Evolutionary conservation across 2,888 invertebrate genomes (phyloP).

Genomic region (Fragum fragum): DNA sequence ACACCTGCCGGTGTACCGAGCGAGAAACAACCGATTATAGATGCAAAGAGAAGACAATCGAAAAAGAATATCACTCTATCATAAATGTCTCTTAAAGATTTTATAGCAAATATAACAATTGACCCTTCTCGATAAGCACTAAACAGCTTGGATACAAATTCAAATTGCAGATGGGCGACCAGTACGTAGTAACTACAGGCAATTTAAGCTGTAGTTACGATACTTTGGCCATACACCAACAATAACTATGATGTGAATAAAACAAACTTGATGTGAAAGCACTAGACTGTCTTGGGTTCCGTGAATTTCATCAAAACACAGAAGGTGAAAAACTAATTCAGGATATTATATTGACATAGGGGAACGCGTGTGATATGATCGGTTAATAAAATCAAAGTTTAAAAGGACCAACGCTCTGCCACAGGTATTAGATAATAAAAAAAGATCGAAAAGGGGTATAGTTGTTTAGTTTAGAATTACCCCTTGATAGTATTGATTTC

Average conservation of each 20-base stretch:
- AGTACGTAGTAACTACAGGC: not conserved
- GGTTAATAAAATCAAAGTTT: too few species aligned
- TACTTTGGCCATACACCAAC: not conserved
- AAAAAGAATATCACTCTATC: not conserved
- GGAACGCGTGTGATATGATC: too few species aligned
- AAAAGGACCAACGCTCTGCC: too few species aligned
- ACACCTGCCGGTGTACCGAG: slow-evolving; percentile 35
- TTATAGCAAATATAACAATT: not conserved
- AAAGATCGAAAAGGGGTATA: too few species aligned
- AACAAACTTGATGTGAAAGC: not conserved
- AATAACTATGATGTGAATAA: not conserved
- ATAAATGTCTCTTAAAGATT: not conserved
- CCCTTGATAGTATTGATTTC: too few species aligned
- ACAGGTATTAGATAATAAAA: too few species aligned
- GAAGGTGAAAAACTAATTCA: not conserved
- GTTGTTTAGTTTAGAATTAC: too few species aligned
- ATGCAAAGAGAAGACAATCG: not conserved
- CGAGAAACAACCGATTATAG: not conserved
- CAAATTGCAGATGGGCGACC: not conserved
- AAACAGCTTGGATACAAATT: slow-evolving; percentile 10
- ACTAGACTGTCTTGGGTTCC: slow-evolving; percentile 9
- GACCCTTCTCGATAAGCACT: slow-evolving; percentile 15
- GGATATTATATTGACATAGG: too few species aligned
- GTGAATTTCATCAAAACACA: not conserved
- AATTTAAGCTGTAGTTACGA: not conserved